Percentiles rank a stretch among this genome's conserved stretches.
These are phyloP conservation scores for Cataglyphis livida DNA, from an alignment of 2,888 invertebrate species.

Conservation along the genomic window DNA sequence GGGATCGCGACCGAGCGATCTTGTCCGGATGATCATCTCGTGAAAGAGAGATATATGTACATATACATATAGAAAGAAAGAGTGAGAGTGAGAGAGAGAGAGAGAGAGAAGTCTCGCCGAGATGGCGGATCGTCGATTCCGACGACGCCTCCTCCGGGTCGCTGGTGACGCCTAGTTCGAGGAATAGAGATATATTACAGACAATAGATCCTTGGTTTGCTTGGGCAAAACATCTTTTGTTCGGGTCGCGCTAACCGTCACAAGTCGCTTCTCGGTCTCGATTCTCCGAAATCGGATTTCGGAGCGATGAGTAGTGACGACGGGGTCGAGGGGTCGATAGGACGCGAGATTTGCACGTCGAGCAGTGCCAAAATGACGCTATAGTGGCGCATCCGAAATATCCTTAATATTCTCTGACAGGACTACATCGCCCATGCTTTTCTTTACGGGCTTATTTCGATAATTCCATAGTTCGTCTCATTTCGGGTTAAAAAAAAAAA, in stretches of 20 bases:
- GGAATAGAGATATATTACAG: constrained; percentile 8
- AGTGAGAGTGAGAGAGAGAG: constrained; percentile 7
- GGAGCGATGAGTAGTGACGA: constrained; percentile 28
- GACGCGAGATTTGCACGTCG: constrained; percentile 51
- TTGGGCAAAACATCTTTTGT: constrained; percentile 38
- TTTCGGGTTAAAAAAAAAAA: not conserved
- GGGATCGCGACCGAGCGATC: not conserved
- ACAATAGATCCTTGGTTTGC: not conserved
- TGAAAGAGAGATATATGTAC: not conserved
- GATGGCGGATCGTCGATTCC: constrained; percentile 54
- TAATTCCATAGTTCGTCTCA: not conserved
- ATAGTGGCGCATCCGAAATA: constrained; percentile 48
- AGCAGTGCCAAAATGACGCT: constrained; percentile 64
- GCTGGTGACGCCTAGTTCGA: constrained; percentile 45
- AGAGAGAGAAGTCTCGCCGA: constrained; percentile 21
- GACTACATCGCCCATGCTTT: not conserved
- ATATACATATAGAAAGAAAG: not conserved
- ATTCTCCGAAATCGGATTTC: constrained; percentile 28
- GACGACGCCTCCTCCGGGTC: constrained; percentile 48
- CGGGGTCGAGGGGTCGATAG: constrained; percentile 71
- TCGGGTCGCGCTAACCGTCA: constrained; percentile 22
- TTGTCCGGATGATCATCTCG: not conserved
- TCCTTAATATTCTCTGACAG: not conserved
- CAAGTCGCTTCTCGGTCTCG: not conserved
- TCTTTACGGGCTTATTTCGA: not conserved